These are phyloP conservation scores for Tridacna gigas DNA, from an alignment of 2,888 invertebrate species.

Conservation along the genomic window DNA sequence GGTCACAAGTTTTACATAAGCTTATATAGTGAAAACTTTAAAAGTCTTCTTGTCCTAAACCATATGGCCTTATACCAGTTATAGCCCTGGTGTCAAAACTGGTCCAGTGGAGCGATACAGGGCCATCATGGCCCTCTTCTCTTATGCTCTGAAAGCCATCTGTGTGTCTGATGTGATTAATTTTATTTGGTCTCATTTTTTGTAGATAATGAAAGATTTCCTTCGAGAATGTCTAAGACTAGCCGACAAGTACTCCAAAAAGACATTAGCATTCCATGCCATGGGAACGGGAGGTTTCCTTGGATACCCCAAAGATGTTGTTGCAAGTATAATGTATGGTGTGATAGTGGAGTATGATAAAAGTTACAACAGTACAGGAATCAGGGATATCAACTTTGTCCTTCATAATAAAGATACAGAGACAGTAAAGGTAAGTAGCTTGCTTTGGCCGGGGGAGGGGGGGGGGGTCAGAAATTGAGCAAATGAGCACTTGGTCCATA, in stretches of 20 bases:
- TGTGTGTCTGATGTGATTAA: too few relatives aligned
- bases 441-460: too few relatives aligned
- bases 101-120: too few relatives aligned
- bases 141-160: too few relatives aligned
- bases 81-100: too few relatives aligned
- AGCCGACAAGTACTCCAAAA: conserved; percentile 63
- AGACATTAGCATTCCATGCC: conserved; percentile 75
- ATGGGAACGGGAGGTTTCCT: conserved; percentile 79
- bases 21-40: too few relatives aligned
- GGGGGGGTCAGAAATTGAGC: too few relatives aligned
- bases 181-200: background rate
- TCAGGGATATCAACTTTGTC: conserved; percentile 70
- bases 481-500: too few relatives aligned
- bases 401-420: conserved; percentile 69
- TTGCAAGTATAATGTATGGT: conserved; percentile 73
- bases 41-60: too few relatives aligned
- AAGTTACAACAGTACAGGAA: conserved; percentile 53
- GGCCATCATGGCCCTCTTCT: too few relatives aligned
- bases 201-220: conserved; percentile 66
- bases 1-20: too few relatives aligned
- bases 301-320: conserved; percentile 71
- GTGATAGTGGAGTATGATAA: conserved; percentile 69
- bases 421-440: conserved; percentile 61
- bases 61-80: too few relatives aligned
- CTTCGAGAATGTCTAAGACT: conserved; percentile 68